Evolutionary conservation across 2,888 invertebrate genomes (phyloP), one percentile per base, ranked within the genome.

Genomic region (Leucania comma): DNA sequence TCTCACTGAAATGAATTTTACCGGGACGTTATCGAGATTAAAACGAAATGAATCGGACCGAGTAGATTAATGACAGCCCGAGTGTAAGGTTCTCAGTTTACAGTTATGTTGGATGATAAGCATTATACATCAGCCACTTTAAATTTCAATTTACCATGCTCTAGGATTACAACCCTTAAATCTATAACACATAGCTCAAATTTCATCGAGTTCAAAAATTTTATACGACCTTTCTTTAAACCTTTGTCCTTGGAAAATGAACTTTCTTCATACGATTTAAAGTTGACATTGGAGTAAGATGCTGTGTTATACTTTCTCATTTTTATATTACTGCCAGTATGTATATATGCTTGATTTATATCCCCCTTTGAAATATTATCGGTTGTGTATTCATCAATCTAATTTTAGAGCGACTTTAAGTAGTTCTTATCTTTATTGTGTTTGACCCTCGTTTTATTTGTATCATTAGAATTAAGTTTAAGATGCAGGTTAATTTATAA

Each of bases 31-130:
- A 86, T 86, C 83, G 76, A 80, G 81, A 86, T 82, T 77, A 76
- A 85, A 82, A 78, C 64, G 64, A 78, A 86, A 87, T 87, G 84
- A 86, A 89, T 86, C 80, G 81, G 76, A 60, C 73, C 62, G 69
- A 65, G 77, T 77, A 84, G 83, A 88, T 87, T 87, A 87, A 88
- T 87, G 81, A 83, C 78, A 73, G 65, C 42, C 61, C 53, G 62
- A 78, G 78, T 78, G 68, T 74, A 79, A 77, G 66, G 73, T 71
- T 80, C 79, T 64, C 73, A 17, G 66, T 53, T 81, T 74, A 70
- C 73, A 64, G 67, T 74, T 68, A 59, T 20, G 48, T 61, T 57
- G 17, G 51, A 65, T 54, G 81, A 81, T 77, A 80, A 80, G 67
- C 57, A 67, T 66, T 68, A 68, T 66, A 57, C 57, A 50, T 57